Percentiles rank a stretch among this genome's conserved stretches.
These are phyloP conservation scores for Oreortyx pictus DNA, from an alignment of 2,797 vertebrate genomes.

Conservation along the genomic window DNA sequence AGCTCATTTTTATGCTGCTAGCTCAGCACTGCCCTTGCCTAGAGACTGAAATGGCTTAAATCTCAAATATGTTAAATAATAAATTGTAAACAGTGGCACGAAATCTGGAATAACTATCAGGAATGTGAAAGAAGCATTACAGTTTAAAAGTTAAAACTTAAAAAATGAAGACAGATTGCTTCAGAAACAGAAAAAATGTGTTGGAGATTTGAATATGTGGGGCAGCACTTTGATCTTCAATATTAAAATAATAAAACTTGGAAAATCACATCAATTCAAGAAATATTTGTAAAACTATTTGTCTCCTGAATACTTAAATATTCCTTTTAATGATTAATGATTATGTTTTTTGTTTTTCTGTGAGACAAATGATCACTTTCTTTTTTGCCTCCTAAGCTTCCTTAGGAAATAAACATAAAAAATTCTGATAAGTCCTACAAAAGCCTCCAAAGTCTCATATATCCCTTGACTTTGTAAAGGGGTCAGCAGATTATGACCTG, in stretches of 20 bases:
- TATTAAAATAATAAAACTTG: background rate
- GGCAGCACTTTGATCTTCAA: background rate
- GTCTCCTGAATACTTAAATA: background rate
- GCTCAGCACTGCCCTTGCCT: constrained; percentile 13
- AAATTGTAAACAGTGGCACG: constrained; percentile 20
- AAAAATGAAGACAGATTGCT: background rate
- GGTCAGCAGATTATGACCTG: background rate
- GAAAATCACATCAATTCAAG: background rate
- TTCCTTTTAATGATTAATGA: background rate
- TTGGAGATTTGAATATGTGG: background rate
- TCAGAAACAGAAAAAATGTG: background rate
- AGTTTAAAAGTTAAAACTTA: background rate
- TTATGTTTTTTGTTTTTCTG: background rate
- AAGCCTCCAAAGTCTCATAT: background rate
- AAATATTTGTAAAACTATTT: background rate
- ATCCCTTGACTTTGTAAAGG: background rate
- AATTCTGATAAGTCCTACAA: background rate
- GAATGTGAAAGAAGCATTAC: background rate
- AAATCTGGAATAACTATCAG: background rate
- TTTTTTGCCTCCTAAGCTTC: background rate
- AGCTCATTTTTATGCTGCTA: constrained; percentile 45
- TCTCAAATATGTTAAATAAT: constrained; percentile 11
- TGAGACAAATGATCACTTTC: background rate
- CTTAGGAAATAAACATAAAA: background rate
- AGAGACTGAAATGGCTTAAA: background rate